Evolutionary conservation across 2,797 vertebrate species (phyloP).

Genomic region (Microcaecilia unicolor): DNA sequence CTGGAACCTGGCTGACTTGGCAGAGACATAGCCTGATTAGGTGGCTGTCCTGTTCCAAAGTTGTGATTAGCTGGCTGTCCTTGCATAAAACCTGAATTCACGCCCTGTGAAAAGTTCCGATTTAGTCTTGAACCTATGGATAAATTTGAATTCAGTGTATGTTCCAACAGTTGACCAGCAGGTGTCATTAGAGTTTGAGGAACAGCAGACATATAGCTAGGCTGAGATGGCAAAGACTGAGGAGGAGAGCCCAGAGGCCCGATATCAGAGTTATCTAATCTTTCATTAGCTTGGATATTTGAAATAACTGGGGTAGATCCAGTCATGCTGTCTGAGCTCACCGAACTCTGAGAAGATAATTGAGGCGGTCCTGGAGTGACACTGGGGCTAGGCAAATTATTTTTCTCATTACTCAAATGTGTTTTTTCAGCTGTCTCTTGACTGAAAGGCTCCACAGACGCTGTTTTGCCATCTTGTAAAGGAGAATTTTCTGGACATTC

Average conservation of each 20-base stretch:
- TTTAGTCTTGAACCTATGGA: slow-evolving; percentile 48
- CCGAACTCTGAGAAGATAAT: slow-evolving; percentile 37
- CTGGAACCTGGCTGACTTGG: slow-evolving; percentile 53
- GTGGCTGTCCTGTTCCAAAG: slow-evolving; percentile 65
- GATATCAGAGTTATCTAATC: slow-evolving; percentile 60
- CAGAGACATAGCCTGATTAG: slow-evolving; percentile 46
- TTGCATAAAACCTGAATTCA: slow-evolving; percentile 54
- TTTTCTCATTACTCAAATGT: slow-evolving; percentile 20
- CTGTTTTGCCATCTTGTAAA: slow-evolving; percentile 44
- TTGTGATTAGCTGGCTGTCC: slow-evolving; percentile 47
- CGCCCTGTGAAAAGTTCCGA: slow-evolving; percentile 56
- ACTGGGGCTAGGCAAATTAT: slow-evolving; percentile 27
- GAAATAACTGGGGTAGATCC: slow-evolving; percentile 83
- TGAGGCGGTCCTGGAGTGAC: slow-evolving; percentile 35
- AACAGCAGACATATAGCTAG: slow-evolving; percentile 45
- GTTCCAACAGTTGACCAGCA: slow-evolving; percentile 54
- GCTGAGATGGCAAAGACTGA: slow-evolving; percentile 57
- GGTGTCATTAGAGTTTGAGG: slow-evolving; percentile 54
- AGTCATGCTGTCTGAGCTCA: slow-evolving; percentile 51
- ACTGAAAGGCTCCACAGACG: slow-evolving; percentile 27
- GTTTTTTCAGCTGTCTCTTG: slow-evolving; percentile 34
- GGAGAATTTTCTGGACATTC: slow-evolving; percentile 54
- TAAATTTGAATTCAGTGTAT: slow-evolving; percentile 47
- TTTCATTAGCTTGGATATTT: slow-evolving; percentile 78
- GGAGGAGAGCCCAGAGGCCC: slow-evolving; percentile 61